Base-by-base conservation (phyloP, 2,888 invertebrate species). In the Melinaea marsaeus region DNA sequence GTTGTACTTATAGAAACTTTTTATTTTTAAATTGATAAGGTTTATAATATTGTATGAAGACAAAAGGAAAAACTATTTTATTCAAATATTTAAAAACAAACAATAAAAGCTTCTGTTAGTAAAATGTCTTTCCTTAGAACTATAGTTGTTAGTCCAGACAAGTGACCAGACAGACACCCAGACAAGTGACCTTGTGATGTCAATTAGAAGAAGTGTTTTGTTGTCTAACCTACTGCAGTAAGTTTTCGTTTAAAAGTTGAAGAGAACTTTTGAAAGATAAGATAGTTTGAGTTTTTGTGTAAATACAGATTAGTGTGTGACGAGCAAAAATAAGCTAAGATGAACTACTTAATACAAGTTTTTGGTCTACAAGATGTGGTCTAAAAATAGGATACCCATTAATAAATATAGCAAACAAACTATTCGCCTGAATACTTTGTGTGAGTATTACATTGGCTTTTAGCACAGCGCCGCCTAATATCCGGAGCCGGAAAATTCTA, bases 391-490 rank as follows among this genome's bases (percentile, higher is more conserved):
- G 42, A 42, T 3, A 42, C 9, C 42, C 9, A 42, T 42, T 9
- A 42, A 42, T 42, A 42, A 7, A 9, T 42, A 42, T 9, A 42
- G 7, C 9, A 42, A 42, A 42, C 7, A 9, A 42, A 42, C 7
- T 42, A 42, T 42, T 42, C 9, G 42, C 11, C 42, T 42, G 42
- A 42, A 42, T 42, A 42, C 42, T 9, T 11, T 22, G 22, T 22
- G 11, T 3, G 11, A 7, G 11, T 9, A 42, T 42, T 42, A 9
- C 42, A 42, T 42, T 42, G 9, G 42, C 42, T 42, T 42, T 42
- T 42, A 42, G 42, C 48, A 47, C 60, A 33, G 60, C 57, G 60
- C 59, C 57, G 57, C 48, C 55, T 60, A 64, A 67, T 64, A 64
- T 67, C 60, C 58, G 61, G 56, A 51, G 59, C 42, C 2, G 42